Conservation (phyloP, 2,113 vertebrate species). For the Nesoenas mayeri region DNA sequence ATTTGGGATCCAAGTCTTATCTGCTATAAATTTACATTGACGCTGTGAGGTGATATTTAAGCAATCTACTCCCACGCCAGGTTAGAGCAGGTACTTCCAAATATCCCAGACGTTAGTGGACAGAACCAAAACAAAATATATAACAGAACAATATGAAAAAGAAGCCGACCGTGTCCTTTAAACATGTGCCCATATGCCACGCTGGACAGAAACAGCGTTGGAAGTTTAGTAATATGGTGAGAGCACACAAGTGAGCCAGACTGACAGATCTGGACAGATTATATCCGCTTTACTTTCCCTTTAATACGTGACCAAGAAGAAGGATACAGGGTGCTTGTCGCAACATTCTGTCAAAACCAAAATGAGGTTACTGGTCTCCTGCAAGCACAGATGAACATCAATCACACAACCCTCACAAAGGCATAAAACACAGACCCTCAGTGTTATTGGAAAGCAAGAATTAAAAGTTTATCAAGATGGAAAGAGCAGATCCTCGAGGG, state of each 20-base stretch:
- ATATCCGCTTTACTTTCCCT: not conserved
- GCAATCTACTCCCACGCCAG: not conserved
- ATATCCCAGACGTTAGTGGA: not conserved
- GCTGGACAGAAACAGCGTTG: not conserved
- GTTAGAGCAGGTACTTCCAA: conserved; percentile 26
- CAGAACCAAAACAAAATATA: not conserved
- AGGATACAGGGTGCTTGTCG: not conserved
- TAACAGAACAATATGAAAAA: not conserved
- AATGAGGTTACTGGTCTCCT: conserved; percentile 1
- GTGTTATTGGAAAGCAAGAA: conserved; percentile 10
- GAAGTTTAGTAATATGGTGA: fast-evolving
- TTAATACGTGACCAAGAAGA: not conserved
- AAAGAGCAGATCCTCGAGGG: conserved; percentile 60
- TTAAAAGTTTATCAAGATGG: conserved; percentile 63
- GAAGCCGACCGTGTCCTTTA: fast-evolving
- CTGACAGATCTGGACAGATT: not conserved
- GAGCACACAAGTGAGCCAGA: not conserved
- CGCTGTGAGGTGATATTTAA: conserved; percentile 27
- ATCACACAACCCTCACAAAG: conserved; percentile 8
- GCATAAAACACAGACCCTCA: not conserved
- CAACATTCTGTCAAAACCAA: not conserved
- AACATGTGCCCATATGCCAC: not conserved
- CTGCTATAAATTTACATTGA: not conserved
- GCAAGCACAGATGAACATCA: conserved; percentile 24
- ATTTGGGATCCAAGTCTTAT: not conserved